Percentiles rank a stretch among this genome's conserved stretches.
Conservation (phyloP, 2,888 invertebrate species). For the Campopleginae sp. region DNA sequence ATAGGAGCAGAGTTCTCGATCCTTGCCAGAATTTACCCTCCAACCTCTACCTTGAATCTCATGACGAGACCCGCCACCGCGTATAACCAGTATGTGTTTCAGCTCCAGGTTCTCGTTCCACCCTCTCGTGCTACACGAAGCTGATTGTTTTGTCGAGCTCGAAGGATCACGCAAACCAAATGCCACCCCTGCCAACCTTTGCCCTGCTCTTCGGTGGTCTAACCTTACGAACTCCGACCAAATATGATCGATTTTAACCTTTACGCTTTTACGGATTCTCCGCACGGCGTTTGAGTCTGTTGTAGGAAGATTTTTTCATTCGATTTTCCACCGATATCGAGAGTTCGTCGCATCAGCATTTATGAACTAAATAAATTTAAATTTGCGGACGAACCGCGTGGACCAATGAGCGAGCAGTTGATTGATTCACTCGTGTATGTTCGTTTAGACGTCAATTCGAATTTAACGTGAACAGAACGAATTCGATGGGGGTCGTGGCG, state of each 20-base stretch:
- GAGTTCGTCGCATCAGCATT: too few species aligned
- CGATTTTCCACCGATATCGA: neutral
- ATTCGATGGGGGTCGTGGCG: neutral
- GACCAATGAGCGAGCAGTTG: neutral
- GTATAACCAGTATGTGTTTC: neutral
- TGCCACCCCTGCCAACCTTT: slow-evolving; percentile 11
- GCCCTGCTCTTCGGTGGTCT: slow-evolving; percentile 66
- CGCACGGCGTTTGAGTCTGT: neutral
- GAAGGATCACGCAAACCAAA: slow-evolving; percentile 72
- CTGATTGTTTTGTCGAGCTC: slow-evolving; percentile 77
- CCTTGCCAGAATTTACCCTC: slow-evolving; percentile 46
- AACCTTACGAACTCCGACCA: slow-evolving; percentile 62
- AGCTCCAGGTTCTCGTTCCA: slow-evolving; percentile 40
- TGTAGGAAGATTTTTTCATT: neutral
- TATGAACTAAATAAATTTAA: neutral
- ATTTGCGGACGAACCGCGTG: neutral
- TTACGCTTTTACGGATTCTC: neutral
- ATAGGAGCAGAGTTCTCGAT: slow-evolving; percentile 23
- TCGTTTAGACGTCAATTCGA: neutral
- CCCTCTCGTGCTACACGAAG: slow-evolving; percentile 71
- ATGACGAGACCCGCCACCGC: slow-evolving; percentile 29
- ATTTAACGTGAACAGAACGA: neutral
- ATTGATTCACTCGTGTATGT: neutral
- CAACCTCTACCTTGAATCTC: slow-evolving; percentile 61
- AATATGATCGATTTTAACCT: slow-evolving; percentile 44